These are phyloP conservation scores for Carduelis carduelis DNA, from an alignment of 2,797 vertebrate genomes.

Conservation along the genomic window DNA sequence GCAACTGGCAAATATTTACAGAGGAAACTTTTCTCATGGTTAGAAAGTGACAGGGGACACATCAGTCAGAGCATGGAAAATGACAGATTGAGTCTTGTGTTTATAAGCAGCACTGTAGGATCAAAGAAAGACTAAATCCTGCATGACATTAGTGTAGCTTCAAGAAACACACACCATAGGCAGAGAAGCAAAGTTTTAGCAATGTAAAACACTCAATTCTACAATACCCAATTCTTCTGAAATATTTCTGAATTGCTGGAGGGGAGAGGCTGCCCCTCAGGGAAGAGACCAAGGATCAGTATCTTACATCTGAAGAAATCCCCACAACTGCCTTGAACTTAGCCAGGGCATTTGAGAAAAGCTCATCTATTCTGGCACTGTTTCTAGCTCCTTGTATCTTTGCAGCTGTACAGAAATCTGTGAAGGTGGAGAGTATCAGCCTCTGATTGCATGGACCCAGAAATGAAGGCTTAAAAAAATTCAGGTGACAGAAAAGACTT, in stretches of 20 bases:
- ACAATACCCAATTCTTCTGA: neutral
- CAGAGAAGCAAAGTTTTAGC: neutral
- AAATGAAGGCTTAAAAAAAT: neutral
- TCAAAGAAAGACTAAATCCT: neutral
- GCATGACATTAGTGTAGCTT: neutral
- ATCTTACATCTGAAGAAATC: neutral
- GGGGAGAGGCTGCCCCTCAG: neutral
- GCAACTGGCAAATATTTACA: neutral
- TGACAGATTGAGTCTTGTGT: neutral
- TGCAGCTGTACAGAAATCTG: neutral
- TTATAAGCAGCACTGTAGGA: neutral
- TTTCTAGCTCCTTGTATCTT: accelerated
- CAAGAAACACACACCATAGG: neutral
- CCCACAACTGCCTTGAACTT: neutral
- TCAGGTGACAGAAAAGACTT: neutral
- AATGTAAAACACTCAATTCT: neutral
- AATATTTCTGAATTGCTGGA: neutral
- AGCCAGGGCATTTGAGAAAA: neutral
- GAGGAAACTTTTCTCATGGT: neutral
- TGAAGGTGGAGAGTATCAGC: neutral
- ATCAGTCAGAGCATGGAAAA: neutral
- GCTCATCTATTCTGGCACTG: neutral
- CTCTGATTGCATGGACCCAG: neutral
- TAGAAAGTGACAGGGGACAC: neutral
- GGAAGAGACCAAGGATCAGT: neutral